These are phyloP conservation scores for Ips nitidus DNA, from an alignment of 1,140 invertebrate genomes.

Conservation along the genomic window DNA sequence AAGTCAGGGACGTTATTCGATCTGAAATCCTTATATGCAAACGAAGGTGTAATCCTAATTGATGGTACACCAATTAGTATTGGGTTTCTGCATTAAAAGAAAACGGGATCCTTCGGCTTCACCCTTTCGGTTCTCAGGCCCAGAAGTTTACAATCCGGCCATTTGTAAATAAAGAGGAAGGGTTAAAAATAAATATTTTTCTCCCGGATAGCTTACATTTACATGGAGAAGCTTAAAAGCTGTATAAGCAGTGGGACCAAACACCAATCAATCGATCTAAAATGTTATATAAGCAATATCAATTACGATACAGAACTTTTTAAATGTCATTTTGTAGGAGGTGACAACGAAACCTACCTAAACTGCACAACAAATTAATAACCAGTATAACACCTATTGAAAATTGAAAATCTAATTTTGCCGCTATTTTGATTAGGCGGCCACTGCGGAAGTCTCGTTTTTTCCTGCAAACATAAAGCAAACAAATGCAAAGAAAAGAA, in stretches of 20 bases:
- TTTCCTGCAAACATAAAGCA: conserved; percentile 8
- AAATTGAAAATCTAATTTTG: not conserved
- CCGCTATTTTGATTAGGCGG: not conserved
- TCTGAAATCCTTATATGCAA: conserved; percentile 29
- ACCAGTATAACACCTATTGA: too few relatives aligned
- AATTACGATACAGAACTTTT: too few relatives aligned
- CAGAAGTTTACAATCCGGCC: conserved; percentile 19
- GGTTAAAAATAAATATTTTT: conserved; percentile 34
- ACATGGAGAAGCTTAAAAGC: conserved; percentile 29
- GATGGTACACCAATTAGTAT: conserved; percentile 36
- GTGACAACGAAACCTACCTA: not conserved
- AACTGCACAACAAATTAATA: too few relatives aligned
- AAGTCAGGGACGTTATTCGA: conserved; percentile 9
- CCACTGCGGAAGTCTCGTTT: not conserved
- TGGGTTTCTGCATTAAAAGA: conserved; percentile 29
- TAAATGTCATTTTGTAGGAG: not conserved
- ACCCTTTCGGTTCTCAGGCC: conserved; percentile 34
- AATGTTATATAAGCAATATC: too few relatives aligned
- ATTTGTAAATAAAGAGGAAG: conserved; percentile 26
- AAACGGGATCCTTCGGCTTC: conserved; percentile 24
- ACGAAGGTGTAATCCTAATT: conserved; percentile 36
- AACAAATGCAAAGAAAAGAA: conserved; percentile 23
- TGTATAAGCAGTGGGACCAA: conserved; percentile 13
- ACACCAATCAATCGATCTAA: too few relatives aligned
- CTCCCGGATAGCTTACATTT: conserved; percentile 24